These are phyloP conservation scores for Ctenicera cuprea DNA, from an alignment of 2,888 invertebrate genomes.

Conservation along the genomic window DNA sequence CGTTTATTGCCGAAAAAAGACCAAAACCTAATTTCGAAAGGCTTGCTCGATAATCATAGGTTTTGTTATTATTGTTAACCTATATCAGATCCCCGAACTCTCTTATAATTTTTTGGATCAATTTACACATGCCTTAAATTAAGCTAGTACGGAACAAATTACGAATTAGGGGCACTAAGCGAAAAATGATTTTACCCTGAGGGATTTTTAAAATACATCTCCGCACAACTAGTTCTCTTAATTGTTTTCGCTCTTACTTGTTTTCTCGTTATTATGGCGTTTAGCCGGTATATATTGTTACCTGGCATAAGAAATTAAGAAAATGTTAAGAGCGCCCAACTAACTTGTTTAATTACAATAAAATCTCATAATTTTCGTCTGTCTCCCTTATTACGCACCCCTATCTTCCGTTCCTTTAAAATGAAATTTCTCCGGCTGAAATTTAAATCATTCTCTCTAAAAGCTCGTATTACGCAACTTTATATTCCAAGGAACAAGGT, in stretches of 20 bases:
- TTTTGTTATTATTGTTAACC: constrained; percentile 62
- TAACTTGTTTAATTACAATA: constrained; percentile 51
- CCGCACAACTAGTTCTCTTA: constrained; percentile 10
- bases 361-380: constrained; percentile 52
- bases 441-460: constrained; percentile 61
- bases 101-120: constrained; percentile 39
- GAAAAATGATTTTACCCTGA: constrained; percentile 40
- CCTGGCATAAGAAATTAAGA: constrained; percentile 20
- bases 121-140: constrained; percentile 46
- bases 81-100: constrained; percentile 52
- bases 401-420: constrained; percentile 46
- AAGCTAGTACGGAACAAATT: constrained; percentile 34
- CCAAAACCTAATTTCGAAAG: constrained; percentile 57
- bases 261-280: constrained; percentile 1
- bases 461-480: constrained; percentile 57
- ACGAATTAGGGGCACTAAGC: constrained; percentile 19
- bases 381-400: constrained; percentile 50
- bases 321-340: constrained; percentile 26
- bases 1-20: constrained; percentile 57
- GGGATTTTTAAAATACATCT: constrained; percentile 29
- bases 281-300: not conserved
- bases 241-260: constrained; percentile 16
- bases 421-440: constrained; percentile 60
- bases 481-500: constrained; percentile 56
- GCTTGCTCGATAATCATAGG: constrained; percentile 60